A percentile compares a stretch with the other conserved stretches of the same genome.
phyloP scores from a whole-genome alignment of 2,888 invertebrate species.

The Drosophila siamana region DNA sequence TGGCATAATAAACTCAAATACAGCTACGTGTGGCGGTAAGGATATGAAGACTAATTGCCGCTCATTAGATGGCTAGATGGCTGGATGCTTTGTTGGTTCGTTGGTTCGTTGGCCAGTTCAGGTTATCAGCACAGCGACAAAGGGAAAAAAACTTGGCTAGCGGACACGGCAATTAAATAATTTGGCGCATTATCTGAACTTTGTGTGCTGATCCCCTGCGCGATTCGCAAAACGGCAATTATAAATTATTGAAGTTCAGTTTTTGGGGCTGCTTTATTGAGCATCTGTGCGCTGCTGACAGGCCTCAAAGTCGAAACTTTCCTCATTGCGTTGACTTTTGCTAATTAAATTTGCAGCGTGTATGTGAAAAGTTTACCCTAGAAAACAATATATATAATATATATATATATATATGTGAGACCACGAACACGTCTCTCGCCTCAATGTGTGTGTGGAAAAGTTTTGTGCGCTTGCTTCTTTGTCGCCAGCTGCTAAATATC shows the following conservation, averaged over 20 bases:
- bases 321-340: slow-evolving; percentile 41
- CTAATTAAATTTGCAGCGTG: slow-evolving; percentile 73
- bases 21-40: slow-evolving; percentile 15
- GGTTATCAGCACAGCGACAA: slow-evolving; percentile 37
- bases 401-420: slow-evolving; percentile 2
- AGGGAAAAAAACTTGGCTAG: slow-evolving; percentile 45
- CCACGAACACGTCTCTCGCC: slow-evolving; percentile 32
- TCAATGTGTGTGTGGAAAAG: slow-evolving; percentile 38
- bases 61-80: slow-evolving; percentile 54
- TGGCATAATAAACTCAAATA: slow-evolving; percentile 45
- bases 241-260: slow-evolving; percentile 24
- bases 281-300: slow-evolving; percentile 25
- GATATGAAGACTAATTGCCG: slow-evolving; percentile 61
- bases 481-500: slow-evolving; percentile 74
- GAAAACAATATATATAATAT: slow-evolving; percentile 41
- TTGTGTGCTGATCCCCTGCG: slow-evolving; percentile 10
- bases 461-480: slow-evolving; percentile 46
- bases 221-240: slow-evolving; percentile 15
- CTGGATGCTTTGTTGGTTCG: background rate
- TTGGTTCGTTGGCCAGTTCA: slow-evolving; percentile 35
- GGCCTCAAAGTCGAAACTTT: slow-evolving; percentile 32
- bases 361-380: slow-evolving; percentile 57
- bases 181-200: slow-evolving; percentile 24
- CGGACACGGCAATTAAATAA: slow-evolving; percentile 51
- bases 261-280: slow-evolving; percentile 17